Percentiles rank a stretch among this genome's conserved stretches.
These are phyloP conservation scores for Pterocles orientalis DNA, from an alignment of 2,113 vertebrate species.

Conservation along the genomic window DNA sequence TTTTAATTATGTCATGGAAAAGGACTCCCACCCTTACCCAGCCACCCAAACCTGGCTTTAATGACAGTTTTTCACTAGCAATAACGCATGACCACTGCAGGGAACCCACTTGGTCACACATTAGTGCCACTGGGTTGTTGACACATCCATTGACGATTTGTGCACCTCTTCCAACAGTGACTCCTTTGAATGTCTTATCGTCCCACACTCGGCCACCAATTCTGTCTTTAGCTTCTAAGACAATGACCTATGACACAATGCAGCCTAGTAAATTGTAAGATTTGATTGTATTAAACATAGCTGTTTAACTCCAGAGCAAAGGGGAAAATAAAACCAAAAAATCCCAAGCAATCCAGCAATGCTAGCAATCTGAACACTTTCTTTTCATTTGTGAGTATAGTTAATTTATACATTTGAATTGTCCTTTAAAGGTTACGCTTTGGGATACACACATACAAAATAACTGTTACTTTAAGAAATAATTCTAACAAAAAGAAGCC, in stretches of 20 bases:
- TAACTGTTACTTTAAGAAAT: background rate
- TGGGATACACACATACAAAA: background rate
- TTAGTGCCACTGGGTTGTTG: slow-evolving; percentile 96
- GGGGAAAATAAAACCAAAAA: background rate
- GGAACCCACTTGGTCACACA: slow-evolving; percentile 95
- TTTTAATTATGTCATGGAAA: background rate
- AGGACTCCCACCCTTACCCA: background rate
- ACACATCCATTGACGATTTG: slow-evolving; percentile 97
- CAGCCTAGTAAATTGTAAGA: background rate
- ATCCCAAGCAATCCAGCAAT: background rate
- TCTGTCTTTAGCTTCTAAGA: slow-evolving; percentile 93
- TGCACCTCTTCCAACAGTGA: slow-evolving; percentile 90
- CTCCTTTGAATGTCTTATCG: slow-evolving; percentile 83
- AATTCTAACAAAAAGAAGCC: background rate
- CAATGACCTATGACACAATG: slow-evolving; percentile 79
- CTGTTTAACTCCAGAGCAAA: background rate
- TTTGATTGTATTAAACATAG: background rate
- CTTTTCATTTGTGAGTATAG: background rate
- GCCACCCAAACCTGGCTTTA: background rate
- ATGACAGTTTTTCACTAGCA: background rate
- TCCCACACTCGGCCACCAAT: slow-evolving; percentile 97
- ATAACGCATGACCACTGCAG: slow-evolving; percentile 18
- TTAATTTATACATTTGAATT: background rate
- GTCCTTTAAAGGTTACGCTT: background rate
- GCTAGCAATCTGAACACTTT: background rate